These are phyloP conservation scores for Crenuchus spilurus DNA, from an alignment of 2,797 vertebrate genomes.

Conservation along the genomic window DNA sequence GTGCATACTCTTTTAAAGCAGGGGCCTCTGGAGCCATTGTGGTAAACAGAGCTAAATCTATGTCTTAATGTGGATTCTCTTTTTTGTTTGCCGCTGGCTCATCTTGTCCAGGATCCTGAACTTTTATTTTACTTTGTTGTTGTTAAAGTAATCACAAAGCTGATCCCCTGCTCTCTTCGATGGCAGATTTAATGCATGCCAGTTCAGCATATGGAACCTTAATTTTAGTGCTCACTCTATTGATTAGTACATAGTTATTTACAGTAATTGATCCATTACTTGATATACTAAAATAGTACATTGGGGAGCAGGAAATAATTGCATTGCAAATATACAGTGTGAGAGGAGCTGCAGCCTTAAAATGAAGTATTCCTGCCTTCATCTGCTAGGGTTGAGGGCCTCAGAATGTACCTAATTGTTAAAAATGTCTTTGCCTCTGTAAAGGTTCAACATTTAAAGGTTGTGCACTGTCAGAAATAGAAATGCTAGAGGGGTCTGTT, in stretches of 20 bases:
- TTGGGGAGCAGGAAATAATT: background rate
- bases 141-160: background rate
- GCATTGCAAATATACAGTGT: background rate
- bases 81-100: background rate
- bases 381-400: no score
- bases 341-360: background rate
- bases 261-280: conserved; percentile 3
- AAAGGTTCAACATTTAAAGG: no score
- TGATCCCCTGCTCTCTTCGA: background rate
- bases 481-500: background rate
- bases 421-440: background rate
- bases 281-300: background rate
- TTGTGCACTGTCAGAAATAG: background rate
- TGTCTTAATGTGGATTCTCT: background rate
- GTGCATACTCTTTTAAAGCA: background rate
- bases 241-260: background rate
- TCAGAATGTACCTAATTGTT: no score
- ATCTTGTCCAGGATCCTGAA: no score
- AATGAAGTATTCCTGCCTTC: background rate
- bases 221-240: background rate
- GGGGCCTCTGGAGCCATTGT: background rate
- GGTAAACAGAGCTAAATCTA: background rate
- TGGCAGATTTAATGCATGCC: background rate
- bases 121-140: no score
- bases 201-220: background rate